These are phyloP conservation scores for Lepidocyrtoides sp. DNA, from an alignment of 2,888 invertebrate genomes.

Conservation along the genomic window DNA sequence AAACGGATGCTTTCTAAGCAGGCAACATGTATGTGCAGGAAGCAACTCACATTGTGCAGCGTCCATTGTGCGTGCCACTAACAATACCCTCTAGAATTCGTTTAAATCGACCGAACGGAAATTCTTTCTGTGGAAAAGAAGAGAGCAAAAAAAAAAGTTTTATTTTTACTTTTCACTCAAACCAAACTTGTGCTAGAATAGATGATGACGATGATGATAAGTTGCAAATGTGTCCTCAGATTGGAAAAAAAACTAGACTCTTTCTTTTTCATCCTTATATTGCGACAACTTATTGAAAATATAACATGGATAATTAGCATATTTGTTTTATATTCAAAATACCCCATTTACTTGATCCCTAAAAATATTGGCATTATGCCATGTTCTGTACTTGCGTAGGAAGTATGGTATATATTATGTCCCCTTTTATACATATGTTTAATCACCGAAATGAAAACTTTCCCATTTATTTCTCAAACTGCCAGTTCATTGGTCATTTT, in stretches of 20 bases:
- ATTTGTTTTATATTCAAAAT: too few relatives aligned
- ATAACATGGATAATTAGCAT: too few relatives aligned
- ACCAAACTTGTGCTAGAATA: not conserved
- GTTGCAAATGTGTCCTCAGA: constrained; percentile 36
- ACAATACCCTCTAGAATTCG: constrained; percentile 53
- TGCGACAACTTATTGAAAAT: too few relatives aligned
- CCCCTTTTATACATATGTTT: too few relatives aligned
- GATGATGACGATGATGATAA: not conserved
- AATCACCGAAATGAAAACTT: not conserved
- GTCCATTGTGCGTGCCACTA: constrained; percentile 58
- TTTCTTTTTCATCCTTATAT: too few relatives aligned
- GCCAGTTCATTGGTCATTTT: not conserved
- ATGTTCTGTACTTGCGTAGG: too few relatives aligned
- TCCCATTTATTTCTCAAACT: not conserved
- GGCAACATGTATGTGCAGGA: constrained; percentile 29
- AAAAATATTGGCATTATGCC: too few relatives aligned
- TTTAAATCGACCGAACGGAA: constrained; percentile 64
- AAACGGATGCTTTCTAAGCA: constrained; percentile 26
- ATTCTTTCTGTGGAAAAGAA: constrained; percentile 34
- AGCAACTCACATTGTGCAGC: constrained; percentile 27
- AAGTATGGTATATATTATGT: too few relatives aligned
- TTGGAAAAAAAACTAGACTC: not conserved
- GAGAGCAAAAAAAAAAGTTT: constrained; percentile 30
- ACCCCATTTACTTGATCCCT: too few relatives aligned
- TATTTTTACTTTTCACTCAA: constrained; percentile 25